phyloP scores from a whole-genome alignment of 1,140 invertebrate genomes.

The Asobara japonica region DNA sequence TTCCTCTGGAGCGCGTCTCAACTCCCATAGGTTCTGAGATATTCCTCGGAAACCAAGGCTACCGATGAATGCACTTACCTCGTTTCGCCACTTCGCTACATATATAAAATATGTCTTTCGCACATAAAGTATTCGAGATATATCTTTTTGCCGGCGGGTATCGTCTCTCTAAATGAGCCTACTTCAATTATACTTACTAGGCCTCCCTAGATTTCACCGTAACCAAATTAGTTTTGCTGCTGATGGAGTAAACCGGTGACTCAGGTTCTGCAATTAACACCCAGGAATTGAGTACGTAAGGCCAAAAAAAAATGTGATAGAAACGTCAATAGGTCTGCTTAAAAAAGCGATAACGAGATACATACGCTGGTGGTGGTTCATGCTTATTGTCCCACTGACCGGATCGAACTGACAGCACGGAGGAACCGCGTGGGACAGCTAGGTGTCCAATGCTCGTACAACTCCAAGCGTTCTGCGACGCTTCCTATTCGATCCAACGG shows the following conservation, averaged over 20 bases:
- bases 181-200: constrained; percentile 51
- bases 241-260: constrained; percentile 52
- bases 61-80: too few relatives aligned
- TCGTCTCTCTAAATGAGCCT: too few relatives aligned
- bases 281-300: constrained; percentile 28
- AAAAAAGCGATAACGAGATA: constrained; percentile 36
- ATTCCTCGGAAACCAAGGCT: too few relatives aligned
- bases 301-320: constrained; percentile 1
- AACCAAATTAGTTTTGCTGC: constrained; percentile 52
- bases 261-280: constrained; percentile 35
- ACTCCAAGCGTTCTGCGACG: constrained; percentile 33
- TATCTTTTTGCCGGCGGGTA: too few relatives aligned
- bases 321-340: neutral
- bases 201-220: constrained; percentile 53
- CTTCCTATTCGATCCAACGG: constrained; percentile 32
- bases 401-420: constrained; percentile 63
- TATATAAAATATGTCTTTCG: too few relatives aligned
- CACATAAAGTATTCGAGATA: too few relatives aligned
- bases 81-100: too few relatives aligned
- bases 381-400: constrained; percentile 63
- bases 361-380: constrained; percentile 58
- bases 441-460: constrained; percentile 55
- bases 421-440: constrained; percentile 59
- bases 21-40: too few relatives aligned
- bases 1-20: too few relatives aligned